Base-by-base conservation (phyloP, 1,140 invertebrate genomes). In the Pseudomyrmex flavicornis region DNA sequence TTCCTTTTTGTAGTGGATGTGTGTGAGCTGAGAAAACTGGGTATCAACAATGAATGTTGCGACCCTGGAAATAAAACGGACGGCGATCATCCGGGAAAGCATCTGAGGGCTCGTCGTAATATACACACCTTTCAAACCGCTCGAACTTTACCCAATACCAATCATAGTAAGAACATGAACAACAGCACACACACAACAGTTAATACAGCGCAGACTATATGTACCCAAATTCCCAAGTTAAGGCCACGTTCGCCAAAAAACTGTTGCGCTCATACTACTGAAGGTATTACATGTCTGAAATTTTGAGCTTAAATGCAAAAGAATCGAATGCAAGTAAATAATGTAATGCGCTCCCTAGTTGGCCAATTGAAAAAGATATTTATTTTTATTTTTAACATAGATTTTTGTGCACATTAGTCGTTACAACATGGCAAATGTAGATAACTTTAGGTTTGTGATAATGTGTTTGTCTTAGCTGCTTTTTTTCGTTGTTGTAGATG, bases 11-110 rank as follows among this genome's bases (percentile, higher is more conserved):
- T 94, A 94, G 94, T 90, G 89, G 94, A 91, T 93, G 89, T 94
- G 86, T 93, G 91, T 92, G 91, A 94, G 92, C 93, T 93, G 93
- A 93, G 94, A 94, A 94, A 94, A 80, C 88, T 94, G 93, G 93
- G 92, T 88, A 92, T 94, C 88, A 86, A 87, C 85, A 84, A 91
- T 89, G 90, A 94, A 84, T 83, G 86, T 88, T 87, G 68, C 44
- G 79, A 84, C 76, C 59, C 83, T 84, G 90, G 86, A 85, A 88
- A 82, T 83, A 87, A 84, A 88, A 85, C 86, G 85, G 90, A 92
- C 79, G 90, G 88, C 69, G 90, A 91, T 86, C 89, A 90, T 90
- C 88, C 88, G 83, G 86, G 85, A 91, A 92, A 92, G 86, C 88
- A 93, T 91, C 91, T 93, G 88, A 93, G 91, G 89, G 84, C 84